Conservation (phyloP, 2,888 invertebrate genomes). For the Sabatieria punctata region DNA sequence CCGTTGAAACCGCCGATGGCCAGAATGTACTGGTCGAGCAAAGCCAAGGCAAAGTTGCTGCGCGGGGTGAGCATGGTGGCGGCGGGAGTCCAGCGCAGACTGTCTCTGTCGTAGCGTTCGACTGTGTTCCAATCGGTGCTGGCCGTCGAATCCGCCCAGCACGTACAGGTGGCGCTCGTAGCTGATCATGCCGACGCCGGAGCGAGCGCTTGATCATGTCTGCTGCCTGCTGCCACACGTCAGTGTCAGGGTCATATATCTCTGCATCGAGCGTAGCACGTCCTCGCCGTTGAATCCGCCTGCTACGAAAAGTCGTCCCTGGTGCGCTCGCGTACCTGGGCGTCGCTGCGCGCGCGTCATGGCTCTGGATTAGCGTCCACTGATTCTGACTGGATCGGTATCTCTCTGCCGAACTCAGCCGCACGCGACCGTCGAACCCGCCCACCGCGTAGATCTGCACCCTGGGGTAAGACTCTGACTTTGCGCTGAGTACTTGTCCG, state of each 20-base stretch:
- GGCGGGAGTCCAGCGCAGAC: constrained; percentile 46
- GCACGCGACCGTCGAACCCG: constrained; percentile 45
- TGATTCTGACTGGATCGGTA: constrained; percentile 63
- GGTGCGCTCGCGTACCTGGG: constrained; percentile 53
- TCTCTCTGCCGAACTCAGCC: constrained; percentile 67
- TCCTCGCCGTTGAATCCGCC: constrained; percentile 65
- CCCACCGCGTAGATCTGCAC: constrained; percentile 34
- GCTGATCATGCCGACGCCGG: constrained; percentile 55
- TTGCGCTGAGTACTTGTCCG: too few species aligned
- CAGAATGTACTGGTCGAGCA: constrained; percentile 50
- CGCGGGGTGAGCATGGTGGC: constrained; percentile 56
- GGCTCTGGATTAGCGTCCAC: constrained; percentile 57
- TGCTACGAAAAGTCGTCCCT: constrained; percentile 43
- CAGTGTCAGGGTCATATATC: constrained; percentile 49
- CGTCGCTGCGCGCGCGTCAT: constrained; percentile 59
- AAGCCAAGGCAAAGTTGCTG: constrained; percentile 60
- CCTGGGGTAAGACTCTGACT: too few species aligned
- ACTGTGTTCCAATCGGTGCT: constrained; percentile 43
- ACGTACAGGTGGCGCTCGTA: constrained; percentile 52
- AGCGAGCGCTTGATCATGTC: constrained; percentile 55
- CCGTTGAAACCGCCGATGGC: constrained; percentile 32
- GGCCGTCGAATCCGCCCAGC: constrained; percentile 62
- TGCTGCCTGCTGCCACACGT: constrained; percentile 53
- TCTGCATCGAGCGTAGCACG: constrained; percentile 56
- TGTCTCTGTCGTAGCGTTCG: constrained; percentile 48